Evolutionary conservation across 2,888 invertebrate genomes (phyloP).

Genomic region (Ophioninae sp.): DNA sequence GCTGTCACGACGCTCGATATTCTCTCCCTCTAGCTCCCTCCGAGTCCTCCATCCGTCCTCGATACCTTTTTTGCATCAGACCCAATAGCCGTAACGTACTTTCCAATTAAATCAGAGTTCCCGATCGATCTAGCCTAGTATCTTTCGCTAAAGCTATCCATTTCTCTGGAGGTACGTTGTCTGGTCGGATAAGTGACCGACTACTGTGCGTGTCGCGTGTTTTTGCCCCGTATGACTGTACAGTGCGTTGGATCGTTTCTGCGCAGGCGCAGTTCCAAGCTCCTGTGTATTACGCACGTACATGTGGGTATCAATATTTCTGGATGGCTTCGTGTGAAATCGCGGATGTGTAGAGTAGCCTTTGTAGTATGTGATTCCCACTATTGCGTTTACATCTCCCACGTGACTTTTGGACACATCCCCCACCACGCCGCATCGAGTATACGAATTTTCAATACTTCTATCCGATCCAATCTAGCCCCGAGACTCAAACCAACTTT

Average conservation of each 20-base stretch:
- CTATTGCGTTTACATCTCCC: constrained; percentile 37
- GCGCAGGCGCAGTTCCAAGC: constrained; percentile 54
- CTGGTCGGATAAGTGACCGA: constrained; percentile 43
- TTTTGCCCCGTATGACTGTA: constrained; percentile 31
- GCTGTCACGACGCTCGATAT: constrained; percentile 49
- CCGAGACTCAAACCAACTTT: constrained; percentile 49
- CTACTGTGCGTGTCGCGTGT: constrained; percentile 59
- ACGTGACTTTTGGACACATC: constrained; percentile 51
- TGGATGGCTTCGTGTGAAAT: neutral
- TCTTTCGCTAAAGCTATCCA: neutral
- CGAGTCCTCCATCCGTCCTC: neutral
- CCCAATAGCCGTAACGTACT: neutral
- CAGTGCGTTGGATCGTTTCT: constrained; percentile 33
- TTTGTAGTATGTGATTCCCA: constrained; percentile 49
- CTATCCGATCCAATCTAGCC: constrained; percentile 42
- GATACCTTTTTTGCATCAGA: neutral
- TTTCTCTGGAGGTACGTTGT: constrained; percentile 14
- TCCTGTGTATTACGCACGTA: constrained; percentile 15
- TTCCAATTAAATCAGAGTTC: neutral
- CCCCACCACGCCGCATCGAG: constrained; percentile 26
- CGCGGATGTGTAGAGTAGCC: constrained; percentile 27
- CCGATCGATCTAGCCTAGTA: neutral
- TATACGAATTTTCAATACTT: constrained; percentile 29
- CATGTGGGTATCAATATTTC: neutral
- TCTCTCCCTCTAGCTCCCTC: neutral